A percentile compares a stretch with the other conserved stretches of the same genome.
These are phyloP conservation scores for Akabosia matsudoensis DNA, from an alignment of 1,140 invertebrate genomes.

Conservation along the genomic window DNA sequence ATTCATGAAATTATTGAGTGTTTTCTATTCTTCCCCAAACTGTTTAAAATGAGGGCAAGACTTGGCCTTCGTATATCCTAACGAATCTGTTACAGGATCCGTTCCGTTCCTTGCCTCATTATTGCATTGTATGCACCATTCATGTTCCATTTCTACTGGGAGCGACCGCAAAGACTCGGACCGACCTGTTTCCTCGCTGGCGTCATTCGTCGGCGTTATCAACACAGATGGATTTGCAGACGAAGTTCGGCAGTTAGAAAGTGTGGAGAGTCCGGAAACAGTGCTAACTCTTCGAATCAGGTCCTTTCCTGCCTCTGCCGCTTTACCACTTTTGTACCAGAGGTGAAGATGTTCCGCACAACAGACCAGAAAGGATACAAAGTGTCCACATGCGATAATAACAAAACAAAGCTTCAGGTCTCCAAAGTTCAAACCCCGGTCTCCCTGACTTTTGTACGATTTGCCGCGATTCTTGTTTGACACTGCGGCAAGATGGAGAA, in stretches of 20 bases:
- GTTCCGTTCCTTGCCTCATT: neutral
- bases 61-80: neutral
- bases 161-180: neutral
- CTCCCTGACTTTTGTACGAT: neutral
- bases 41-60: neutral
- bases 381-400: slow-evolving; percentile 30
- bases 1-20: too few species aligned
- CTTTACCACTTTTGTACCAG: neutral
- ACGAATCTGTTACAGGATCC: neutral
- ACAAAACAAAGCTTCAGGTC: slow-evolving; percentile 41
- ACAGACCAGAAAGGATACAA: slow-evolving; percentile 28
- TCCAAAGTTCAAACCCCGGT: slow-evolving; percentile 22
- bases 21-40: neutral
- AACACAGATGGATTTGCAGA: neutral
- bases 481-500: slow-evolving; percentile 30
- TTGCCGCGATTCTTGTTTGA: slow-evolving; percentile 32
- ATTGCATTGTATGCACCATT: neutral
- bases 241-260: neutral
- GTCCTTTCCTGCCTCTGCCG: neutral
- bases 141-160: neutral
- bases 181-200: neutral
- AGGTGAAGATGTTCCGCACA: slow-evolving; percentile 15
- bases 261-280: neutral
- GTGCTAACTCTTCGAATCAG: neutral
- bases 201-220: neutral